These are phyloP conservation scores for Bufo bufo DNA, from an alignment of 2,113 vertebrate species.

Conservation along the genomic window DNA sequence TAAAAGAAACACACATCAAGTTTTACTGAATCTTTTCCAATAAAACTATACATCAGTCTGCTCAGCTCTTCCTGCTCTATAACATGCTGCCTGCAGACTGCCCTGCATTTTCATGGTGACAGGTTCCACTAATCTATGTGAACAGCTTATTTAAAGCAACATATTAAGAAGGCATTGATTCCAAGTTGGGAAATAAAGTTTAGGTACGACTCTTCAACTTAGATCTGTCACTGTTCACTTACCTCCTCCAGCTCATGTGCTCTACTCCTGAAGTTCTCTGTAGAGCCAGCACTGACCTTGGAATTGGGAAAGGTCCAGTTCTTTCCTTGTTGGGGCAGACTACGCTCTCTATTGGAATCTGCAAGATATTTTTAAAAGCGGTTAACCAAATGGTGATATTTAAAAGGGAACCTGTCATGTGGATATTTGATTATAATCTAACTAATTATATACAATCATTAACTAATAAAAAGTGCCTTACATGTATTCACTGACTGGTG, in stretches of 20 bases:
- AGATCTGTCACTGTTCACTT: slow-evolving; percentile 50
- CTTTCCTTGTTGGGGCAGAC: slow-evolving; percentile 74
- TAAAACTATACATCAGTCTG: too few relatives aligned
- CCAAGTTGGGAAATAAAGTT: neutral
- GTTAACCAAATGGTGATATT: too few relatives aligned
- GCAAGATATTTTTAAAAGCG: neutral
- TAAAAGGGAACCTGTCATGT: too few relatives aligned
- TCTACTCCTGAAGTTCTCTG: slow-evolving; percentile 81
- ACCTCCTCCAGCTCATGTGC: slow-evolving; percentile 77
- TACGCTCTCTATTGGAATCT: slow-evolving; percentile 66
- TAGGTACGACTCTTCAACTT: neutral
- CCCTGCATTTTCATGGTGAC: too few relatives aligned
- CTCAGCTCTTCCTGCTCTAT: too few relatives aligned
- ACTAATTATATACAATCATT: too few relatives aligned
- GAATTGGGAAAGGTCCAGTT: slow-evolving; percentile 90
- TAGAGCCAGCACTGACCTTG: slow-evolving; percentile 70
- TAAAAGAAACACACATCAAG: too few relatives aligned
- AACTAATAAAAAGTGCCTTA: too few relatives aligned
- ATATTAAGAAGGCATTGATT: neutral
- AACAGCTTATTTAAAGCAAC: neutral
- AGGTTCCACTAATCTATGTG: neutral
- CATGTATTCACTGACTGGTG: too few relatives aligned
- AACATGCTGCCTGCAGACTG: too few relatives aligned
- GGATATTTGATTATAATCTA: too few relatives aligned
- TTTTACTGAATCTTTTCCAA: too few relatives aligned